Evolutionary conservation across 2,888 invertebrate species (phyloP).

Genomic region (Lycophotia porphyrea): DNA sequence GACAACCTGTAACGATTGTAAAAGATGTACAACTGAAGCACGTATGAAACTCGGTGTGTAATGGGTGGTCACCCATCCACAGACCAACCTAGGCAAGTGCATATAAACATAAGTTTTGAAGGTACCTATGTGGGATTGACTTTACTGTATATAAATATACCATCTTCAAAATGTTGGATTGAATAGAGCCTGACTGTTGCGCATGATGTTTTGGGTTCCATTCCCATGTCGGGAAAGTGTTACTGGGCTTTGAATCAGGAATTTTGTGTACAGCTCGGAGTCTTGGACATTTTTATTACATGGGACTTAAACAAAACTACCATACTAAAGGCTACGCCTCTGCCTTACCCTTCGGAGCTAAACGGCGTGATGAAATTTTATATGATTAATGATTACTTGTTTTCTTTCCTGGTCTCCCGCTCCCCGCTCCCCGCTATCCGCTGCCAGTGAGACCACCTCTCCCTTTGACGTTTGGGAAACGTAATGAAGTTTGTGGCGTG

Average conservation of each 20-base stretch:
- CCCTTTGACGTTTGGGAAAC: constrained; percentile 66
- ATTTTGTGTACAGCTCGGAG: too few species aligned
- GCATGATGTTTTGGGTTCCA: neutral
- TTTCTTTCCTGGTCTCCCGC: neutral
- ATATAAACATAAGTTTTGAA: too few species aligned
- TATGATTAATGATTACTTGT: neutral
- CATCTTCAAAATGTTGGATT: neutral
- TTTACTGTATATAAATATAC: neutral
- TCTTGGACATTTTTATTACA: too few species aligned
- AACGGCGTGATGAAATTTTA: neutral
- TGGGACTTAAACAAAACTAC: neutral
- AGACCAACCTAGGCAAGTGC: too few species aligned
- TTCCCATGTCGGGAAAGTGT: neutral
- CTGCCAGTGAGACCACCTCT: constrained; percentile 29
- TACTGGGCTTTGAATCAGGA: too few species aligned
- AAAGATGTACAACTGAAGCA: too few species aligned
- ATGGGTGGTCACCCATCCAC: too few species aligned
- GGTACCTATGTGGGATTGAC: too few species aligned
- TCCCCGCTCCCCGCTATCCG: constrained; percentile 2
- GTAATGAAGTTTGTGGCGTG: constrained; percentile 76
- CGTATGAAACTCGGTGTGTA: too few species aligned
- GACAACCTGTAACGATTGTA: too few species aligned
- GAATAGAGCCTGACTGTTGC: neutral
- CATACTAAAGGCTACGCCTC: neutral
- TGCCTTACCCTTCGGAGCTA: neutral